Evolutionary conservation across 2,888 invertebrate species (phyloP).

Genomic region (Hoplodrina blanda): DNA sequence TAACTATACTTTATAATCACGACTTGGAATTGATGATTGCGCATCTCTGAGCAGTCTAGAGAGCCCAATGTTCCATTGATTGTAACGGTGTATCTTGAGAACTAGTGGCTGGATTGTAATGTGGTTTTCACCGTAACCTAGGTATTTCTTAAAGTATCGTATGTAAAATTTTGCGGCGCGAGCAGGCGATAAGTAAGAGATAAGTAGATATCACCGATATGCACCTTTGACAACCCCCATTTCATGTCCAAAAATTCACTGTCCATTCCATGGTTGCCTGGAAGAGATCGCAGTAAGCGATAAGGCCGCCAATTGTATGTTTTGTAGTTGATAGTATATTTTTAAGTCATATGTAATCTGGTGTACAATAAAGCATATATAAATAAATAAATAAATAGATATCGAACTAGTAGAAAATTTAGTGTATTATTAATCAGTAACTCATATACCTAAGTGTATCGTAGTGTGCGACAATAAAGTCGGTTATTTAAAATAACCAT

Average conservation of each 20-base stretch:
- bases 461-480: conserved; percentile 28
- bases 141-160: conserved; percentile 23
- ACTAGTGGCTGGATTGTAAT: conserved; percentile 35
- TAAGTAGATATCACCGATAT: no score
- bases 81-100: conserved; percentile 49
- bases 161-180: conserved; percentile 21
- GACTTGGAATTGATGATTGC: conserved; percentile 41
- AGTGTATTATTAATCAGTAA: not conserved
- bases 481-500: conserved; percentile 40
- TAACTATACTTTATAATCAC: conserved; percentile 56
- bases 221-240: no score
- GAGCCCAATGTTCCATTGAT: conserved; percentile 37
- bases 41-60: conserved; percentile 36
- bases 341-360: no score
- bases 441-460: conserved; percentile 4
- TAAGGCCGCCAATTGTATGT: no score
- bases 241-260: no score
- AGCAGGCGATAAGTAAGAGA: not conserved
- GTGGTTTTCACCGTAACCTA: conserved; percentile 49
- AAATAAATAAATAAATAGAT: no score
- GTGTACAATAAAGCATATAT: no score
- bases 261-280: no score
- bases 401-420: not conserved
- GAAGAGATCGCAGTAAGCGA: no score
- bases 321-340: no score